Conservation (phyloP, 2,888 invertebrate species). For the Calephelis perditalis region DNA sequence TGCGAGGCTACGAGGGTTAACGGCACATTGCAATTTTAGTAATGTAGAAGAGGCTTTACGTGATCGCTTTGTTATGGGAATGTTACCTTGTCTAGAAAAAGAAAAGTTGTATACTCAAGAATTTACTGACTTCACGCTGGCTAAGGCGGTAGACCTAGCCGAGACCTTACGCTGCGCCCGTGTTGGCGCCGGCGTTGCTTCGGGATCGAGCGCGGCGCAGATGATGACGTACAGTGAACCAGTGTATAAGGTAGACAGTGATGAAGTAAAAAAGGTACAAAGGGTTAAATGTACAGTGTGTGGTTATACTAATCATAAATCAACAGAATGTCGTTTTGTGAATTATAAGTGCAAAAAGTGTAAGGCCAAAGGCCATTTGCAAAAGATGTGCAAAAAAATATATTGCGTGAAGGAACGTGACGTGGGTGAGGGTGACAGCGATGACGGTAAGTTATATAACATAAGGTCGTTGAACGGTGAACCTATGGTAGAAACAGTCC, state of each 20-base stretch:
- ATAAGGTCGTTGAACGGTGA: constrained; percentile 24
- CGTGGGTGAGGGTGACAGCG: constrained; percentile 24
- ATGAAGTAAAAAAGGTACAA: not conserved
- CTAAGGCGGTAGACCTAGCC: constrained; percentile 32
- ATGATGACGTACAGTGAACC: too few relatives aligned
- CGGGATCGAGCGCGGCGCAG: not conserved
- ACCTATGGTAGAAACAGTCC: constrained; percentile 25
- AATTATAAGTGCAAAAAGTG: constrained; percentile 22
- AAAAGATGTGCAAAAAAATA: constrained; percentile 27
- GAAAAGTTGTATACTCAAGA: constrained; percentile 33
- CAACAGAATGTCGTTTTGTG: constrained; percentile 28
- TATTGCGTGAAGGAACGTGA: constrained; percentile 13
- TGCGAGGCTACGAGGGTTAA: constrained; percentile 29
- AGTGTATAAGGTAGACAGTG: too few relatives aligned
- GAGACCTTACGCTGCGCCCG: constrained; percentile 32
- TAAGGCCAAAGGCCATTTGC: constrained; percentile 27
- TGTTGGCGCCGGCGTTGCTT: constrained; percentile 20
- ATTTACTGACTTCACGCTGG: constrained; percentile 27
- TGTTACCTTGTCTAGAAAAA: constrained; percentile 30
- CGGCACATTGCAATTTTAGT: constrained; percentile 27
- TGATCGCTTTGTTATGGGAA: constrained; percentile 31
- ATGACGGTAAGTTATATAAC: constrained; percentile 14
- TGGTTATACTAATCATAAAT: constrained; percentile 26
- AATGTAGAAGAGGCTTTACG: constrained; percentile 32
- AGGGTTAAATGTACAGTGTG: constrained; percentile 3